Percentiles rank a stretch among this genome's conserved stretches.
Conservation (phyloP, 2,113 vertebrate species). For the Marmota flaviventris region DNA sequence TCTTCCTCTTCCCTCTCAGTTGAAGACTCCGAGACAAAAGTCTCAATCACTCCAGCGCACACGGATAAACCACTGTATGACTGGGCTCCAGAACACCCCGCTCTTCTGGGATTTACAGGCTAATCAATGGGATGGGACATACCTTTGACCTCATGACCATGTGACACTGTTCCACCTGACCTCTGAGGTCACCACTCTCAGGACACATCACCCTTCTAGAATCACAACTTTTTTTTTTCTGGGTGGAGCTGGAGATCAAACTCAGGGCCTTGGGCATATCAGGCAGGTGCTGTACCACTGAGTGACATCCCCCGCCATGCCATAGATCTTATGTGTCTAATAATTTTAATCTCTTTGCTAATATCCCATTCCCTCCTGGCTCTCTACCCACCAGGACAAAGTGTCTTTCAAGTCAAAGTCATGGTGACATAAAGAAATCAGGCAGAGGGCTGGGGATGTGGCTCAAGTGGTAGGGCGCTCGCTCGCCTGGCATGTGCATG, state of each 20-base stretch:
- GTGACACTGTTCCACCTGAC: constrained; percentile 26
- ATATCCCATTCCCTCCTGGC: not conserved
- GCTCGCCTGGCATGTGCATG: too few species aligned
- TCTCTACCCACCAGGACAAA: not conserved
- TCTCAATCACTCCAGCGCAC: not conserved
- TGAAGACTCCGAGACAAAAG: not conserved
- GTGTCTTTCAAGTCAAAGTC: constrained; percentile 37
- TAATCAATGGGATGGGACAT: not conserved
- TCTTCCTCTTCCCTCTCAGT: not conserved
- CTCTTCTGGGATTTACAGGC: not conserved
- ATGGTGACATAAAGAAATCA: constrained; percentile 28
- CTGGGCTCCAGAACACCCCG: constrained; percentile 4
- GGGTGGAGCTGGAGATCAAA: not conserved
- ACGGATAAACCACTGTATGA: not conserved
- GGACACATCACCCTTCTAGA: constrained; percentile 20
- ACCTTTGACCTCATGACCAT: constrained; percentile 71
- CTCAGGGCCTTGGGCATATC: not conserved
- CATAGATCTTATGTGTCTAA: not conserved
- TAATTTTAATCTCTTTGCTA: constrained; percentile 38
- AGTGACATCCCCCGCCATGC: not conserved
- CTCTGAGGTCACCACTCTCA: constrained; percentile 60
- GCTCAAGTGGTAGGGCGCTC: too few species aligned
- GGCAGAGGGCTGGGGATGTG: not conserved
- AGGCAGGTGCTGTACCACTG: not conserved
- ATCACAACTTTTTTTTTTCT: not conserved